Evolutionary conservation across 2,113 vertebrate species (phyloP), one percentile per base, ranked within the genome.

Genomic region (Ophiodon elongatus): DNA sequence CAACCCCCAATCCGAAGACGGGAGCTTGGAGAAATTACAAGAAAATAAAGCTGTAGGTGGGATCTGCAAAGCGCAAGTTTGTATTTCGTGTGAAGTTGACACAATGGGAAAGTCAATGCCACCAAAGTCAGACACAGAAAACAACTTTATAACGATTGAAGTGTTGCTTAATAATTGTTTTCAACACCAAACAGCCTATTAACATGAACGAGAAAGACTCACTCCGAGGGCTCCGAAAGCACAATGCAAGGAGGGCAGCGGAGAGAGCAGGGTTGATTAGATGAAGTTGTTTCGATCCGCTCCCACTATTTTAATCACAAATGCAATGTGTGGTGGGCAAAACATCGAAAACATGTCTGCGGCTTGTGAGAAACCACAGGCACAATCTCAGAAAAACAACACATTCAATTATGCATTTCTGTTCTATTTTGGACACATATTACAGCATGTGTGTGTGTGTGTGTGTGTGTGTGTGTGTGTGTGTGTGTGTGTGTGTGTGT

Each of bases 11-110:
- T 84, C 67, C 85, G 69, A 23, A 74, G 67, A 60, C 74, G 57
- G 71, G 56, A 72, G 83, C 83, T 43, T 9, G 74, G 47, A 87
- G 79, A 91, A 90, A 90, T 89, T 78, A 91, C 85, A 90, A 84
- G 78, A 88, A 89, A 92, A 89, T 88, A 66, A 94, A 92, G 85
- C 66, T 80, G 85, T 83, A 83, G 90, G 91, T 84, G 90, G 90
- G 82, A 75, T 79, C 73, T 19, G 84, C 80, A 87, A 87, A 91
- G 62, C 35, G 29, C 4, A 2, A 50, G 25, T 85, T 89, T 89
- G 76, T 86, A 65, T 84, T 83, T 80, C 84, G 59, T 83, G 50
- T 87, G 79, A 89, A 91, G 89, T 62, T 78, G 78, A 66, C 83
- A 80, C 82, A 47, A 43, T 85, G 83, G 70, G 35, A 88, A 86